phyloP scores from a whole-genome alignment of 1,140 invertebrate genomes.

The Zelostemma sp. region DNA sequence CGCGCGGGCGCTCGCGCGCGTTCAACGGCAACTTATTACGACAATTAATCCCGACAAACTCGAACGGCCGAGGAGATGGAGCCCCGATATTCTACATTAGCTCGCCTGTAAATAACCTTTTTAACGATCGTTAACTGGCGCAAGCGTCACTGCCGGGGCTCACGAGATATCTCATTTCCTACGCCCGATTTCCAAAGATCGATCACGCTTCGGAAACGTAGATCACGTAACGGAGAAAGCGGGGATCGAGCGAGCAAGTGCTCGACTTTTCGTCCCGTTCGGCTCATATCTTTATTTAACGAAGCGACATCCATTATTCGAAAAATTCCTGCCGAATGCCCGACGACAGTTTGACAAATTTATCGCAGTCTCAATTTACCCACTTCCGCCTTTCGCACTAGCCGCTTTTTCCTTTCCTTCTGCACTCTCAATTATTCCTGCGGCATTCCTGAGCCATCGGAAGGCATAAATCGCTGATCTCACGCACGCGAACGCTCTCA shows the following conservation, averaged over 20 bases:
- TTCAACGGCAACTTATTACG: constrained; percentile 38
- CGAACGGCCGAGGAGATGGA: constrained; percentile 22
- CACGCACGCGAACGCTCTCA: constrained; percentile 21
- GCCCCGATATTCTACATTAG: constrained; percentile 37
- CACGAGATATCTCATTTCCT: constrained; percentile 13
- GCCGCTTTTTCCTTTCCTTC: constrained; percentile 14
- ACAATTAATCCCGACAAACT: constrained; percentile 42
- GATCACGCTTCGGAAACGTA: constrained; percentile 9
- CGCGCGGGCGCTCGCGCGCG: constrained; percentile 1
- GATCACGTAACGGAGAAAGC: constrained; percentile 1
- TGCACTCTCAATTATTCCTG: constrained; percentile 30
- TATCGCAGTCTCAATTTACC: constrained; percentile 5
- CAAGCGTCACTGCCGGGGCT: constrained; percentile 2
- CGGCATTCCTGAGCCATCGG: constrained; percentile 25
- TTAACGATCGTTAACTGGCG: constrained; percentile 18
- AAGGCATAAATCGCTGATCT: constrained; percentile 33
- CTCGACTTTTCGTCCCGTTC: background rate
- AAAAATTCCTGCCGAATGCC: background rate
- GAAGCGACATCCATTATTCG: too few species aligned
- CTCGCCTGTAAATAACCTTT: constrained; percentile 23
- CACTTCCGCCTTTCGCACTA: constrained; percentile 13
- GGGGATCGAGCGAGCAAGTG: constrained; percentile 4
- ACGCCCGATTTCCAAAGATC: constrained; percentile 14
- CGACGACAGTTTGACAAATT: constrained; percentile 15
- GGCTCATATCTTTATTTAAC: too few species aligned